Evolutionary conservation across 1,140 invertebrate genomes (phyloP), one percentile per base, ranked within the genome.

Genomic region (Nasonia giraulti): DNA sequence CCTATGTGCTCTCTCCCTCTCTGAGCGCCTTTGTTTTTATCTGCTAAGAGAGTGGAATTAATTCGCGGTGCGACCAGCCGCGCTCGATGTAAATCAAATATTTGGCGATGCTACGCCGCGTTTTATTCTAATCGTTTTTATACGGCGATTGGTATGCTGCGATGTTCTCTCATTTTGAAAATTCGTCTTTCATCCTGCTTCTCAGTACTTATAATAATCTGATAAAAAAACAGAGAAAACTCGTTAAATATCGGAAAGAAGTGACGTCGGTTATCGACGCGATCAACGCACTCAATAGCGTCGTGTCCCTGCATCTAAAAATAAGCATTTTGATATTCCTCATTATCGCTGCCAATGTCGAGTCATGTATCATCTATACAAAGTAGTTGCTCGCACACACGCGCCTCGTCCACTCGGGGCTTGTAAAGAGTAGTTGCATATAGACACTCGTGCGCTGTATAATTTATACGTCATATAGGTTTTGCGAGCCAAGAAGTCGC

Each of bases 381-480:
- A 82, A 82, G 71, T 55, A 82, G 47, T 55, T 71, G 5, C 68
- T 71, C 71, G 31, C 31, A 47, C 68, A 37, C 23, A 69, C 78
- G 69, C 20, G 20, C 55, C 20, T 62, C 31, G 68, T 33, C 10
- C 27, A 11, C 27, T 73, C 66, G n/a, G 31, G 17, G 17, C 20
- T n/a, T 62, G 20, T 82, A 82, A 82, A 71, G 71, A 82, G 69
- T 62, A 55, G 69, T 27, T 50, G 79, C 20, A 62, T 31, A 71
- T 31, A 27, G 5, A n/a, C 68, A 12, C 47, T 74, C 27, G 44
- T 27, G 68, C 44, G 40, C 71, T 74, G 69, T 82, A 71, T 82
- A 82, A 82, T 82, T 82, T 82, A 74, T 82, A 82, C 71, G 44
- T 74, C 71, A 82, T 55, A 73, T 74, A 74, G 80, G 71, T 82